A percentile compares a stretch with the other conserved stretches of the same genome.
Conservation (phyloP, 2,888 invertebrate genomes). For the Pycnomerus fuliginosus region DNA sequence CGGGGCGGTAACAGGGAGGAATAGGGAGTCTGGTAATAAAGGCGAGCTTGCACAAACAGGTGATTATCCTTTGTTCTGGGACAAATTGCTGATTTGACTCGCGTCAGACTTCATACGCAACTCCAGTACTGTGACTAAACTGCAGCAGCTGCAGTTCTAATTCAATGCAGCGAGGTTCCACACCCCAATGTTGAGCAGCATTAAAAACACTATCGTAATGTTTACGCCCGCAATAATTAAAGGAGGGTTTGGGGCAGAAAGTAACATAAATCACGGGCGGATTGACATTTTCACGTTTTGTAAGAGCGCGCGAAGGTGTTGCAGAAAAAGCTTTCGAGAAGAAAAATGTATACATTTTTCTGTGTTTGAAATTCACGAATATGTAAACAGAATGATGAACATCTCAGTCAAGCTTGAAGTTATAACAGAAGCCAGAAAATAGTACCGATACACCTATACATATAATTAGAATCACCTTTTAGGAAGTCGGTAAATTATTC, state of each 20-base stretch:
- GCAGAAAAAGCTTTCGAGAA: neutral
- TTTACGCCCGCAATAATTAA: slow-evolving; percentile 14
- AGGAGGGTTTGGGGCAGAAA: slow-evolving; percentile 4
- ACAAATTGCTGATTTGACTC: slow-evolving; percentile 49
- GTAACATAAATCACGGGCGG: slow-evolving; percentile 1
- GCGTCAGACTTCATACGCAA: slow-evolving; percentile 44
- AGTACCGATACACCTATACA: no score
- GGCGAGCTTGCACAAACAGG: slow-evolving; percentile 45
- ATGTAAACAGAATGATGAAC: neutral
- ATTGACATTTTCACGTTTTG: neutral
- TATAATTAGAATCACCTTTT: no score
- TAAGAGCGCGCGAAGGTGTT: neutral
- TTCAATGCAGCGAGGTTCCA: slow-evolving; percentile 10
- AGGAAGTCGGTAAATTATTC: no score
- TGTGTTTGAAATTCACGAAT: neutral
- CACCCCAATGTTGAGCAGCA: slow-evolving; percentile 26
- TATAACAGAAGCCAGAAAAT: no score
- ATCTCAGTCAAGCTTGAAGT: neutral
- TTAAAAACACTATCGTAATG: slow-evolving; percentile 20
- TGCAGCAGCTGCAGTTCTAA: slow-evolving; percentile 41
- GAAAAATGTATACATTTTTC: neutral
- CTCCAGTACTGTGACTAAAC: slow-evolving; percentile 45
- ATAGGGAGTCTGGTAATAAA: slow-evolving; percentile 32
- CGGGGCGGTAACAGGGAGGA: slow-evolving; percentile 25
- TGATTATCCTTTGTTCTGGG: slow-evolving; percentile 48